Conservation (phyloP, 2,113 vertebrate species). For the Tetrax tetrax region DNA sequence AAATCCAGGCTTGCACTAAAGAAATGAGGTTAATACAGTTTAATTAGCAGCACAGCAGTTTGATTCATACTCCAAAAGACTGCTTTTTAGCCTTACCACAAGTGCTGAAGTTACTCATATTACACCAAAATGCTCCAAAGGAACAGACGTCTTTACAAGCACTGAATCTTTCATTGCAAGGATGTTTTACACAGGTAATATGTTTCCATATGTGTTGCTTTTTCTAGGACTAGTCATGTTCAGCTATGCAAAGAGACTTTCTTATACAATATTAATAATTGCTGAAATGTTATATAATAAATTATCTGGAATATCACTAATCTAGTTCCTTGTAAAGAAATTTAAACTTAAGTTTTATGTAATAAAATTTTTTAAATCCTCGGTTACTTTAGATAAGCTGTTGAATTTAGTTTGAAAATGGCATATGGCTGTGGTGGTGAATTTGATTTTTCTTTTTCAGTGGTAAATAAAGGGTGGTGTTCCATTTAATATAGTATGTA, state of each 20-base stretch:
- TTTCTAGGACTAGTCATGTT: background rate
- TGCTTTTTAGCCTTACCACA: background rate
- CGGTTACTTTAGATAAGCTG: background rate
- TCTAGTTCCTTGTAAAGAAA: background rate
- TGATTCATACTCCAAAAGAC: background rate
- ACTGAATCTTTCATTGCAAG: background rate
- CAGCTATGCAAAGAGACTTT: background rate
- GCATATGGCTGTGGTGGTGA: background rate
- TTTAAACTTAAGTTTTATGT: background rate
- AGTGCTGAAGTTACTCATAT: background rate
- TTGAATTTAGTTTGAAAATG: background rate
- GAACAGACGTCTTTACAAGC: background rate
- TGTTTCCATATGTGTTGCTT: background rate
- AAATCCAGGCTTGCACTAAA: background rate
- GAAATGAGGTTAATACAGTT: background rate
- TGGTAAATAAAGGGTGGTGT: background rate
- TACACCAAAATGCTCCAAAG: background rate
- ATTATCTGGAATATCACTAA: background rate
- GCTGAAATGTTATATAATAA: background rate
- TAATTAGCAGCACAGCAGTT: background rate
- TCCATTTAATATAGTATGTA: background rate
- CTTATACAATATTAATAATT: background rate
- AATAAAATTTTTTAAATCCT: background rate
- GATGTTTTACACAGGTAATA: background rate
- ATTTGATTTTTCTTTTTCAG: background rate